A percentile compares a stretch with the other conserved stretches of the same genome.
These are phyloP conservation scores for Hydropotes inermis DNA, from an alignment of 2,113 vertebrate species.

Conservation along the genomic window DNA sequence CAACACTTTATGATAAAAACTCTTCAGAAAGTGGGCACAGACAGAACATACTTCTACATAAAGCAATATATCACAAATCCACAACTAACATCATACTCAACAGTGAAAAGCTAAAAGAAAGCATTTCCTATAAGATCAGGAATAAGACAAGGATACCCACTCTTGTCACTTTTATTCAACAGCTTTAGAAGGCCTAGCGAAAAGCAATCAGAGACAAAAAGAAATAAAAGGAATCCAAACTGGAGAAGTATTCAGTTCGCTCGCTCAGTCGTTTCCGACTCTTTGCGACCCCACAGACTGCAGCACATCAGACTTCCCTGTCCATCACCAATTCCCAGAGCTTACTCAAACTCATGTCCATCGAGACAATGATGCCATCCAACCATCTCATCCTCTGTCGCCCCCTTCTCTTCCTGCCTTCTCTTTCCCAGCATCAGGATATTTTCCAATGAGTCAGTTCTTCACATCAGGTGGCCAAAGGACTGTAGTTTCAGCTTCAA, in stretches of 20 bases:
- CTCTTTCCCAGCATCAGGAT: background rate
- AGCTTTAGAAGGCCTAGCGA: background rate
- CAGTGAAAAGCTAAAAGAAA: background rate
- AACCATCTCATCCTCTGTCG: background rate
- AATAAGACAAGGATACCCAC: background rate
- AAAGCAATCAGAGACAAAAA: background rate
- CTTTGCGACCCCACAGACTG: background rate
- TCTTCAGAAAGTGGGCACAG: background rate
- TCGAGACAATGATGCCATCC: background rate
- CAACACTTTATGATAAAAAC: background rate
- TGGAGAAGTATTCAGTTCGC: background rate
- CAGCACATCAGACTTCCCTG: background rate
- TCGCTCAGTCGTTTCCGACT: background rate
- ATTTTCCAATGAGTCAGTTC: background rate
- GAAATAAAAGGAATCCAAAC: background rate
- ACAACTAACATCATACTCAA: background rate
- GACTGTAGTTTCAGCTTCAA: background rate
- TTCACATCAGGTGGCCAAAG: background rate
- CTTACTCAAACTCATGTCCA: background rate
- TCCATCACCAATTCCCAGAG: background rate
- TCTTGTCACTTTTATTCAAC: background rate
- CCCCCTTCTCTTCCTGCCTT: background rate
- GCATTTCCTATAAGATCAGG: background rate
- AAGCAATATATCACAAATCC: background rate
- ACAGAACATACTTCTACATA: background rate